Evolutionary conservation across 2,113 vertebrate species (phyloP), one percentile per base, ranked within the genome.

Genomic region (Hippocampus barbouri): DNA sequence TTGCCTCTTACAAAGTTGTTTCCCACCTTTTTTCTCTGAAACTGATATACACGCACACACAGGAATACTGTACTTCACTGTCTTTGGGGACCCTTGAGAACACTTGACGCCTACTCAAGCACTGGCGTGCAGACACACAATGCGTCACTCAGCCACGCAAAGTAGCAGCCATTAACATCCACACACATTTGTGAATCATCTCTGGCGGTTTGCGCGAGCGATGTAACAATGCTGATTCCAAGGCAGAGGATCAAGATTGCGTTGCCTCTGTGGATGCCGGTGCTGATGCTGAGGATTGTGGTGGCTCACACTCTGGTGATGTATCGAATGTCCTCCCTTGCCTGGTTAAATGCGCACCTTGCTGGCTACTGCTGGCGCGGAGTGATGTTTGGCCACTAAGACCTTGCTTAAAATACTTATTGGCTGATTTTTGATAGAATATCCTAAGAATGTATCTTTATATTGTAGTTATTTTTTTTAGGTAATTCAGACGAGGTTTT

Each of bases 201-300:
- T 23, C 38, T 25, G 41, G 80, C 76, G 66, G 60, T 45, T 59
- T 47, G 66, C 20, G 20, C n/a, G 41, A 76, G 68, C 68, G 43
- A 80, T 89, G 81, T 76, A 64, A 87, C 93, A 85, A 97, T 98
- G 95, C 92, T 81, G 91, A 93, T 93, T 67, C 94, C 95, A 71
- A 93, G 95, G 89, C 94, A 94, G 90, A 95, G 91, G 85, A 96
- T 97, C 88, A 98, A 94, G 93, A 96, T 98, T 84, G 94, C 95
- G 71, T 86, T 98, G 92, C 91, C 92, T 41, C 93, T 98, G 88
- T 98, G 96, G 96, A 95, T 97, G 73, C 96, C 96, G 0, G 92
- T 98, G 79, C 94, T 98, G 89, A 93, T 97, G 92, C 91, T 98
- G 79, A 94, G 97, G 93, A 98, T 98, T 86, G 97, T 98, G 80